Evolutionary conservation across 2,888 invertebrate genomes (phyloP).

Genomic region (Lomographa bimaculata): DNA sequence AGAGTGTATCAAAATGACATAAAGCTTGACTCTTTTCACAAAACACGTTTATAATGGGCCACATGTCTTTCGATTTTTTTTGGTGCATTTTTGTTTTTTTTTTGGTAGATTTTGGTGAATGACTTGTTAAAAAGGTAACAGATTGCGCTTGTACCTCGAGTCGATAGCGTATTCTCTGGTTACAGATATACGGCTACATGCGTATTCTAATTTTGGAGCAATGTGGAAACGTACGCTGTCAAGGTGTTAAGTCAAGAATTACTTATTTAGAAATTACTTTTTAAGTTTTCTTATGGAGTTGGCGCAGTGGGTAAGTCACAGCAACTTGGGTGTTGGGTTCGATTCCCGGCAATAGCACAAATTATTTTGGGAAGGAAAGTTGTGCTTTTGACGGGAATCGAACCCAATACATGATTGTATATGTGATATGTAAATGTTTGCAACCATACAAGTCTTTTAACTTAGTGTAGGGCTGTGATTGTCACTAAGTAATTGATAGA

Average conservation of each 20-base stretch:
- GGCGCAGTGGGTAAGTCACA: too few relatives aligned
- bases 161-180: constrained; percentile 51
- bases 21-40: constrained; percentile 72
- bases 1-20: constrained; percentile 83
- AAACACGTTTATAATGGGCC: constrained; percentile 74
- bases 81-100: constrained; percentile 57
- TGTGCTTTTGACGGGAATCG: too few relatives aligned
- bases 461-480: too few relatives aligned
- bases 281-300: too few relatives aligned
- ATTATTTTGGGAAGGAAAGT: too few relatives aligned
- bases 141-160: constrained; percentile 50
- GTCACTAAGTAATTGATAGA: too few relatives aligned
- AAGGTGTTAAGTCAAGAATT: constrained; percentile 8
- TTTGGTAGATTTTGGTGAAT: constrained; percentile 63
- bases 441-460: too few relatives aligned
- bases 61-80: constrained; percentile 65
- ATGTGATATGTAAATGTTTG: too few relatives aligned
- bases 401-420: too few relatives aligned
- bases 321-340: too few relatives aligned
- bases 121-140: constrained; percentile 81
- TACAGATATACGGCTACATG: constrained; percentile 58
- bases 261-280: too few relatives aligned
- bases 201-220: constrained; percentile 51
- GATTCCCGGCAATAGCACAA: too few relatives aligned
- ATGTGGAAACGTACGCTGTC: constrained; percentile 33